Percentiles rank a stretch among this genome's conserved stretches.
Evolutionary conservation across 2,797 vertebrate species (phyloP).

Genomic region (Labroides dimidiatus): DNA sequence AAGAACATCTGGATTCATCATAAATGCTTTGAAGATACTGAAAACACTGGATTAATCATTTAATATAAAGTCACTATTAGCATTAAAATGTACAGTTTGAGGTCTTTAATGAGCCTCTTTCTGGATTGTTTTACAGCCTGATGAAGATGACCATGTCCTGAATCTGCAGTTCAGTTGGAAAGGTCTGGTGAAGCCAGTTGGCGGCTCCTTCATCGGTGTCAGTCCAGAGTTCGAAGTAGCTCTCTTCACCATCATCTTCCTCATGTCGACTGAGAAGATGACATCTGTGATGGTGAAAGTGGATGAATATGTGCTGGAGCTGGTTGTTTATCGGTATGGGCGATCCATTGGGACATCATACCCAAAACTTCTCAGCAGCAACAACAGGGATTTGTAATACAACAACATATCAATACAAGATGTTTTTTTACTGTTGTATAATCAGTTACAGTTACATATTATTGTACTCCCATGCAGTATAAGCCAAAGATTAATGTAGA

Average conservation of each 20-base stretch:
- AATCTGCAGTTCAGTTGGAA: slow-evolving; percentile 91
- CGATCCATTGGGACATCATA: slow-evolving; percentile 87
- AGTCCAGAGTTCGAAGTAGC: slow-evolving; percentile 89
- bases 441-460: background rate
- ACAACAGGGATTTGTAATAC: slow-evolving; percentile 73
- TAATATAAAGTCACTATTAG: background rate
- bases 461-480: background rate
- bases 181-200: slow-evolving; percentile 83
- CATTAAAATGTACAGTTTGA: background rate
- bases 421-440: background rate
- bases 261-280: slow-evolving; percentile 78
- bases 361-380: slow-evolving; percentile 85
- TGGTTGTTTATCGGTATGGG: slow-evolving; percentile 81
- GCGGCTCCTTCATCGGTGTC: slow-evolving; percentile 85
- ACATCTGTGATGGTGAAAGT: slow-evolving; percentile 79
- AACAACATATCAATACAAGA: accelerated
- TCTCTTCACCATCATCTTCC: slow-evolving; percentile 87
- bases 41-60: too few species aligned
- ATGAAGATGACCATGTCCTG: slow-evolving; percentile 87
- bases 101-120: background rate
- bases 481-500: slow-evolving; percentile 16
- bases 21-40: too few species aligned
- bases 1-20: slow-evolving; percentile 39
- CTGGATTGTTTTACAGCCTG: slow-evolving; percentile 74
- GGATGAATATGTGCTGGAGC: slow-evolving; percentile 84